Conservation (phyloP, 2,113 vertebrate genomes). For the Dasyornis broadbenti region DNA sequence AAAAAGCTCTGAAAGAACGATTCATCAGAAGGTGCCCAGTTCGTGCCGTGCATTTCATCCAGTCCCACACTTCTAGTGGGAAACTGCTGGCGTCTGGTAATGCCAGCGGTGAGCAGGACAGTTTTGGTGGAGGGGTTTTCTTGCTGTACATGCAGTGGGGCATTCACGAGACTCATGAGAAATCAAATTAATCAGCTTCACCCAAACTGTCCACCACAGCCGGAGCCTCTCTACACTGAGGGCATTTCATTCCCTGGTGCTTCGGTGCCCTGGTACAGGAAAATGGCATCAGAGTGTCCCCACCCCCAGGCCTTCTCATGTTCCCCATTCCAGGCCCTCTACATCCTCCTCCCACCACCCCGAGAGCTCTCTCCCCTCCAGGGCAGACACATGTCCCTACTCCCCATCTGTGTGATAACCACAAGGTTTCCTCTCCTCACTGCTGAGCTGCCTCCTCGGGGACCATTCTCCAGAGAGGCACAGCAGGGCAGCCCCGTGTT, state of each 20-base stretch:
- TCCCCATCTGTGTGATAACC: neutral
- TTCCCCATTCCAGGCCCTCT: neutral
- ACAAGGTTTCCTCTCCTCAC: neutral
- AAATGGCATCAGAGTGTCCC: neutral
- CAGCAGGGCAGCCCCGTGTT: neutral
- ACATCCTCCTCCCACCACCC: neutral
- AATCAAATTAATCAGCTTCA: neutral
- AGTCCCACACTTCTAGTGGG: neutral
- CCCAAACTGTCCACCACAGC: neutral
- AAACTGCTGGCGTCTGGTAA: neutral
- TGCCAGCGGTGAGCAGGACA: rapidly evolving
- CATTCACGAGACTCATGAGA: neutral
- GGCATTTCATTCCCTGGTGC: neutral
- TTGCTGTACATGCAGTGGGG: rapidly evolving
- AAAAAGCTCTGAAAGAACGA: neutral
- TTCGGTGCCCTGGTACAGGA: neutral
- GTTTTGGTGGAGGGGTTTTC: rapidly evolving
- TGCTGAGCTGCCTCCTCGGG: neutral
- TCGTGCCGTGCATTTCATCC: neutral
- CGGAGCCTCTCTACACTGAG: rapidly evolving
- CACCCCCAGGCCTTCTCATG: neutral
- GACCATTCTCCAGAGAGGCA: neutral
- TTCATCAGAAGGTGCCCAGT: neutral
- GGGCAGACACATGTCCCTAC: neutral
- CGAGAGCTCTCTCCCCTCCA: neutral